Evolutionary conservation across 2,113 vertebrate species (phyloP), one percentile per base, ranked within the genome.

Genomic region (Campylomormyrus tamandua): DNA sequence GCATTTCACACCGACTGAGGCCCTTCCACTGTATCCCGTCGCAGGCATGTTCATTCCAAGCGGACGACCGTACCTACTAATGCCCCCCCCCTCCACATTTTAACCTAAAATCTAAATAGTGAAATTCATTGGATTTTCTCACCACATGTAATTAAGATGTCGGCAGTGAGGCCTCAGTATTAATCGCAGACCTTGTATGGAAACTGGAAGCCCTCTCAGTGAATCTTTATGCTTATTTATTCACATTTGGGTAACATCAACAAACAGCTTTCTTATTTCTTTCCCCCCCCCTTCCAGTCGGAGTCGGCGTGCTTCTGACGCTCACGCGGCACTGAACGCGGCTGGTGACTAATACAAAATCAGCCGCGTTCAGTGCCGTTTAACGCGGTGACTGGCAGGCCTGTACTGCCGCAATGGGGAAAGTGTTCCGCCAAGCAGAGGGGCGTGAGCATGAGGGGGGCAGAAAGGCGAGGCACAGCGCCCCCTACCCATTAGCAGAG

Each of bases 71-170:
- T 13, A 13, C 13, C 46, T 46, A 3, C 3, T 21, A 35, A 70
- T 31, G 3, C 3, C 27, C n/a, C 7, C 27, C 11, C 6, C 17
- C 56, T 62, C 86, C 50, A 21, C 86, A 52, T 24, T 42, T 39
- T 39, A 35, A 31, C 45, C 10, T 50, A 35, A 21, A 49, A 56
- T 46, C 11, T n/a, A 42, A 88, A 62, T 56, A 66, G 31, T 62
- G 56, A 88, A 66, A 88, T 42, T 62, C 87, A 52, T 39, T 5
- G 53, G 53, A 62, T 88, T 52, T 93, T 94, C 92, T 90, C 91
- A 92, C 90, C 91, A 89, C 90, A 88, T 88, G 92, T 92, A 93
- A 93, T 93, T 93, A 93, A 94, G 88, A 92, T 93, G 93, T 94
- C 93, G 91, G 88, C 93, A 91, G 91, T 66, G 48, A 5, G 88